Evolutionary conservation across 2,888 invertebrate species (phyloP).

Genomic region (Leistus spinibarbis): DNA sequence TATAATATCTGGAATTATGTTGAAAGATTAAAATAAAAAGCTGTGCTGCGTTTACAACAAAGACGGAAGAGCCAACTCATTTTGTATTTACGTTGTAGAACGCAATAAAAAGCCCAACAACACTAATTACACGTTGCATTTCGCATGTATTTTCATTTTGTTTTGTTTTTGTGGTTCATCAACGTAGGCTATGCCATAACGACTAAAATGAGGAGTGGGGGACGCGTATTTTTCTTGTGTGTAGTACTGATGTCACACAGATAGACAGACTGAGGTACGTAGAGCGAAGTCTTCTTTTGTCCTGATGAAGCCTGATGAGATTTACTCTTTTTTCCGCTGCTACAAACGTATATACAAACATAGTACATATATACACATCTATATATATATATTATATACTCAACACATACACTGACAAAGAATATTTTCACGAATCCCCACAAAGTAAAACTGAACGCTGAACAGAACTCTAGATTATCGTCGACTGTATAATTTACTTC

Average conservation of each 20-base stretch:
- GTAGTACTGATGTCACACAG: background rate
- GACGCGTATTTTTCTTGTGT: background rate
- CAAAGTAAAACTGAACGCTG: slow-evolving; percentile 11
- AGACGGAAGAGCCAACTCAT: background rate
- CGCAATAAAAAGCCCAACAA: background rate
- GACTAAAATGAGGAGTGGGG: background rate
- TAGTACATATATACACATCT: background rate
- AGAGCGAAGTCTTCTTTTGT: slow-evolving; percentile 1
- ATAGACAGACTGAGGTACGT: background rate
- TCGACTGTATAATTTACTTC: background rate
- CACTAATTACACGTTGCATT: background rate
- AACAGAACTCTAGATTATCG: background rate
- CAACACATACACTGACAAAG: background rate
- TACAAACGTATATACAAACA: background rate
- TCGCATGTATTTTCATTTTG: background rate
- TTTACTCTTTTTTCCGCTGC: slow-evolving; percentile 2
- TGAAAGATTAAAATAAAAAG: too few relatives aligned
- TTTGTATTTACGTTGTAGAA: background rate
- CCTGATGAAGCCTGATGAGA: slow-evolving; percentile 11
- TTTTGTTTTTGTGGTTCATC: background rate
- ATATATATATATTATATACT: too few relatives aligned
- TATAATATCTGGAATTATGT: too few relatives aligned
- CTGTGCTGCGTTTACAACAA: background rate
- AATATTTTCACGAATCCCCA: background rate
- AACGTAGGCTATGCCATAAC: background rate